phyloP scores from a whole-genome alignment of 1,140 invertebrate species.

The Pollicipes pollicipes region DNA sequence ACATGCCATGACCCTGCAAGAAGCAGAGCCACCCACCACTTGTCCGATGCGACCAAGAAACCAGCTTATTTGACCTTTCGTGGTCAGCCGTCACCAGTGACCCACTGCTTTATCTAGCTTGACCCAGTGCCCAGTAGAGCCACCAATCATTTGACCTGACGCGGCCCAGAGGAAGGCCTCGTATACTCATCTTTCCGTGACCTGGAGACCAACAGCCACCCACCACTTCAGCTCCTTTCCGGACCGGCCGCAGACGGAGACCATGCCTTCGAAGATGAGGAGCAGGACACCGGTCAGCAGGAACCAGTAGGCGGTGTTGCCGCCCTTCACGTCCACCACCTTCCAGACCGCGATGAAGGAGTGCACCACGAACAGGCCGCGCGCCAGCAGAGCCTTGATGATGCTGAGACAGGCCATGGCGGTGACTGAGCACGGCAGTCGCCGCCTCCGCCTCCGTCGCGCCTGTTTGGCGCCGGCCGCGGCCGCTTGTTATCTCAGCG shows the following conservation, averaged over 20 bases:
- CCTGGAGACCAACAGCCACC: too few relatives aligned
- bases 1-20: too few relatives aligned
- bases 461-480: too few relatives aligned
- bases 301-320: constrained; percentile 18
- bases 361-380: constrained; percentile 20
- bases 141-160: too few relatives aligned
- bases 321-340: constrained; percentile 17
- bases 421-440: neutral
- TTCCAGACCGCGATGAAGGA: constrained; percentile 21
- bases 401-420: constrained; percentile 19
- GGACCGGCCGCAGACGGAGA: constrained; percentile 20
- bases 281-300: constrained; percentile 16
- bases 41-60: too few relatives aligned
- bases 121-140: too few relatives aligned
- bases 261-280: constrained; percentile 20
- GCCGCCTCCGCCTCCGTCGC: neutral
- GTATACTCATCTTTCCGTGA: too few relatives aligned
- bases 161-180: too few relatives aligned
- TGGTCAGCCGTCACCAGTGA: too few relatives aligned
- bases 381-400: constrained; percentile 19
- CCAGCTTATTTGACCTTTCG: too few relatives aligned
- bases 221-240: constrained; percentile 22
- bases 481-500: neutral
- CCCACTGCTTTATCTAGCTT: too few relatives aligned
- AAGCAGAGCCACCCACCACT: too few relatives aligned